These are phyloP conservation scores for Agrochola lychnidis DNA, from an alignment of 2,888 invertebrate genomes.

Conservation along the genomic window DNA sequence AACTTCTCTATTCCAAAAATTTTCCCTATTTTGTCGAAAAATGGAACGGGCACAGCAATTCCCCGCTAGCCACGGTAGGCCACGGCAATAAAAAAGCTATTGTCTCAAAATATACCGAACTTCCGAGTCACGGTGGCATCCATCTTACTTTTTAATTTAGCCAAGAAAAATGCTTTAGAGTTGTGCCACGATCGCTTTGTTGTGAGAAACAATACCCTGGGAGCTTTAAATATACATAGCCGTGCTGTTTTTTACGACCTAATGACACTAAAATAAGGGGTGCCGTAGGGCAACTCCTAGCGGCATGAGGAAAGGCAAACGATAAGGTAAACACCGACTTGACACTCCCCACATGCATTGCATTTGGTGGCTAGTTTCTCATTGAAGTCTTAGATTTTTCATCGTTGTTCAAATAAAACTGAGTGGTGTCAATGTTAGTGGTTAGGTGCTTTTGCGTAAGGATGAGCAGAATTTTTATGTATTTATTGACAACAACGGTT, in stretches of 20 bases:
- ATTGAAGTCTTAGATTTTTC: neutral
- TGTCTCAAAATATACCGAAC: slow-evolving; percentile 19
- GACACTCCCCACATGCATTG: neutral
- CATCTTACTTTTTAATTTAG: slow-evolving; percentile 54
- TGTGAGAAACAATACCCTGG: slow-evolving; percentile 45
- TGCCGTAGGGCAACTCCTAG: slow-evolving; percentile 29
- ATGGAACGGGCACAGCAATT: neutral
- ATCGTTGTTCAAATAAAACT: neutral
- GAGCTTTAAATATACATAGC: slow-evolving; percentile 46
- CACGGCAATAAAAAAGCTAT: slow-evolving; percentile 29
- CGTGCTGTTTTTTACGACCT: slow-evolving; percentile 45
- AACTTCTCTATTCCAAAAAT: neutral
- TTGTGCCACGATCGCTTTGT: slow-evolving; percentile 43
- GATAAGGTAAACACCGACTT: neutral
- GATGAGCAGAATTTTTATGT: neutral
- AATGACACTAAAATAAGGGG: slow-evolving; percentile 11
- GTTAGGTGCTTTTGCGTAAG: neutral
- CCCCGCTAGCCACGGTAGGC: neutral
- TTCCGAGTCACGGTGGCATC: slow-evolving; percentile 15
- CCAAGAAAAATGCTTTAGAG: slow-evolving; percentile 42
- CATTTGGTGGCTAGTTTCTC: neutral
- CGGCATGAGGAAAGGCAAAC: neutral
- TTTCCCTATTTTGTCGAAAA: neutral
- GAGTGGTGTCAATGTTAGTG: too few species aligned
- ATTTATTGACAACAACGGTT: neutral